Conservation (phyloP, 2,113 vertebrate genomes). For the Piaya cayana region DNA sequence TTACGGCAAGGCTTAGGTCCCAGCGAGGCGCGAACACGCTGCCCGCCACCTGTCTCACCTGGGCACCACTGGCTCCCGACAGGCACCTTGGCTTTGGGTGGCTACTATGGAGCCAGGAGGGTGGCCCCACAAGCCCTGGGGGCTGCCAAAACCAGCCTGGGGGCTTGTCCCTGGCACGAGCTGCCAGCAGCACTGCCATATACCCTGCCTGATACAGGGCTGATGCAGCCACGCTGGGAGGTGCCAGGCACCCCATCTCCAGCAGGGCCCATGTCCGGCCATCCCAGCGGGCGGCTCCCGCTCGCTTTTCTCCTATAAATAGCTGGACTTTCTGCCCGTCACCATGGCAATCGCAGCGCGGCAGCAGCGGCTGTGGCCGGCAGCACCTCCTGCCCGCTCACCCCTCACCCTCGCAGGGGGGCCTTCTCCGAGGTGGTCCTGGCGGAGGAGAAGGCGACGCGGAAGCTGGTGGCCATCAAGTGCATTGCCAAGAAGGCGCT, state of each 20-base stretch:
- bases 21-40: accelerated
- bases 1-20: conserved; percentile 39
- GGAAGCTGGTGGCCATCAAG: conserved; percentile 94
- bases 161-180: not conserved
- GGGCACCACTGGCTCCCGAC: not conserved
- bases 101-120: accelerated
- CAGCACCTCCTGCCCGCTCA: not conserved
- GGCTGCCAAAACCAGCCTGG: not conserved
- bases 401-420: conserved; percentile 73
- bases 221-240: not conserved
- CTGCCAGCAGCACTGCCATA: not conserved
- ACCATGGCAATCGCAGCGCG: conserved; percentile 37
- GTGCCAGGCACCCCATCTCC: not conserved
- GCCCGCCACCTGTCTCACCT: not conserved
- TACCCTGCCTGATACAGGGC: not conserved
- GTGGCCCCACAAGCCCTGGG: not conserved
- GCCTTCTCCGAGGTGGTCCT: conserved; percentile 98
- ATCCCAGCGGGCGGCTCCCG: not conserved
- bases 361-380: accelerated
- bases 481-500: conserved; percentile 96
- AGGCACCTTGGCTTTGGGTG: not conserved
- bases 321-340: conserved; percentile 62
- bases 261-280: not conserved
- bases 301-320: conserved; percentile 68
- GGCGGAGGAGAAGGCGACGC: conserved; percentile 91